Base-by-base conservation (phyloP, 53 echinoderm and acorn worm species). In the Henricia sp. region DNA sequence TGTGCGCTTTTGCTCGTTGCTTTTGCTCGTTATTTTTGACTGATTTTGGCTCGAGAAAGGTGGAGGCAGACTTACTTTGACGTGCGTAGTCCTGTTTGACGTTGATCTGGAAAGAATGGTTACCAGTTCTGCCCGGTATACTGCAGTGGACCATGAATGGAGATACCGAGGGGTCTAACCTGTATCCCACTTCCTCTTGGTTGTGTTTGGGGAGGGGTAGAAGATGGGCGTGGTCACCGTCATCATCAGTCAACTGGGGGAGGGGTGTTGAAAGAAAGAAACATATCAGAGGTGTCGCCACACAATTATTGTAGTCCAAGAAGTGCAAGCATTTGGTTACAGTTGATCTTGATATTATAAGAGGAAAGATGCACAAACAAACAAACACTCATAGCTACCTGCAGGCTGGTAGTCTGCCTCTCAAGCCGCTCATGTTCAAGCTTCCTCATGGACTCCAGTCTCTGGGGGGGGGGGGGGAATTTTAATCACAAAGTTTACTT, bases 41-140 rank as follows among this genome's bases (percentile, higher is more conserved):
- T 10, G 8, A 14, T 14, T 10, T 46, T 10, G 48, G 48, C 14
- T 46, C 14, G 14, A 46, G 9, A 46, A 8, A 46, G 48, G 9
- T 10, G 9, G 14, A 46, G 48, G 14, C 48, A 10, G 48, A 91
- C 92, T 89, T 83, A 91, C 93, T 84, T 64, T 85, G 71, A 37
- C 91, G 93, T 1, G 93, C 91, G 85, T 89, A 93, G 20, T 65
- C 58, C 14, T 93, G 93, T 33, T 70, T 93, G 82, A 91, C 68
- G 48, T 80, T 84, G 3, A 85, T 39, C 3, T 55, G 24, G 44
- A 71, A 41, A 6, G 50, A 52, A n/a, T 30, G 26, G 41, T 26
- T 48, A 46, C 57, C 28, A 32, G 65, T 35, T 11, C 50, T 38
- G 51, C 29, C 72, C 16, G 70, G 83, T 21, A 83, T 53, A 54